A percentile compares a stretch with the other conserved stretches of the same genome.
These are phyloP conservation scores for Nylanderia fulva DNA, from an alignment of 1,140 invertebrate species.

Conservation along the genomic window DNA sequence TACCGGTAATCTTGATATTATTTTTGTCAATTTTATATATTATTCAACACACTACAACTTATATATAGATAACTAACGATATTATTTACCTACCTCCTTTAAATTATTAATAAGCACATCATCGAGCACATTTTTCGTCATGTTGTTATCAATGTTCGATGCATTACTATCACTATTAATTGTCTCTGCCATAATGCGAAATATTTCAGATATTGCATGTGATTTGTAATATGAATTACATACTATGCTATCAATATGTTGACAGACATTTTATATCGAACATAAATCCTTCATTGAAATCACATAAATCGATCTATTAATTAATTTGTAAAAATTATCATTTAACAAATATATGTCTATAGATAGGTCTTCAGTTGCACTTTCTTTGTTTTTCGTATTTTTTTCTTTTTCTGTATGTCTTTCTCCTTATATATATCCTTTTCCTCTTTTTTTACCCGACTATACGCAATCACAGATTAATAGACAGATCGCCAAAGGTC, in stretches of 20 bases:
- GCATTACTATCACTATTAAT: neutral
- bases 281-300: neutral
- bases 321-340: neutral
- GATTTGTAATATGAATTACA: neutral
- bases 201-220: neutral
- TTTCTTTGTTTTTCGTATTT: too few species aligned
- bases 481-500: too few species aligned
- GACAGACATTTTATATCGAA: neutral
- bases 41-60: neutral
- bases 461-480: too few species aligned
- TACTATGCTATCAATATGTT: neutral
- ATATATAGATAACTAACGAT: neutral
- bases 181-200: neutral
- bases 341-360: too few species aligned
- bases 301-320: neutral
- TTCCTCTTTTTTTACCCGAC: too few species aligned
- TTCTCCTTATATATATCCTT: too few species aligned
- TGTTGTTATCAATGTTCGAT: neutral
- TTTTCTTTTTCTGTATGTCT: too few species aligned
- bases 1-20: neutral
- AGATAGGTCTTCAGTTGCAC: too few species aligned
- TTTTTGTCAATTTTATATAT: too few species aligned
- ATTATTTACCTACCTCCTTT: constrained; percentile 24
- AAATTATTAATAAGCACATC: constrained; percentile 10
- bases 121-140: neutral